Conservation (phyloP, 2,113 vertebrate genomes). For the Pachyramphus minor region DNA sequence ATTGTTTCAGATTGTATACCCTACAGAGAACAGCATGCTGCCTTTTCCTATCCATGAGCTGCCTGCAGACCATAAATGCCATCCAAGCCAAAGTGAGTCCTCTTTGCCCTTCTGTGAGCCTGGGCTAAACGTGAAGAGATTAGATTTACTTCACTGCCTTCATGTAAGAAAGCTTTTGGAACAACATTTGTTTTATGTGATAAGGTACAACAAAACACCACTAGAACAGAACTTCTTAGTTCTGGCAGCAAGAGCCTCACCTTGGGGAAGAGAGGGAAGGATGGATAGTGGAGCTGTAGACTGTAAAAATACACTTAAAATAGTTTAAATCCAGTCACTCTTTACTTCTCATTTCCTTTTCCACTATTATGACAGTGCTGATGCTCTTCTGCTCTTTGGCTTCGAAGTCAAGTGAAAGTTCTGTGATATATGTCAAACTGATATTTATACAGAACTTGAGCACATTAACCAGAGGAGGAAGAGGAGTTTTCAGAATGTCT, state of each 20-base stretch:
- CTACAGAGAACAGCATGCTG: not conserved
- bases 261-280: not conserved
- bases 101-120: conserved; percentile 1
- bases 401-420: not conserved
- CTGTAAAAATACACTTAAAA: not conserved
- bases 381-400: not conserved
- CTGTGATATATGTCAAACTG: not conserved
- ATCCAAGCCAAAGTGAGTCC: not conserved
- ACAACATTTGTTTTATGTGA: conserved; percentile 3
- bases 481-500: not conserved
- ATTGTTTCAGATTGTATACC: not conserved
- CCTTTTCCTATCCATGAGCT: not conserved
- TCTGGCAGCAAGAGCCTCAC: not conserved
- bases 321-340: not conserved
- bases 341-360: not conserved
- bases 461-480: not conserved
- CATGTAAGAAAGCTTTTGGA: not conserved
- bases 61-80: conserved; percentile 2
- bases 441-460: not conserved
- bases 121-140: not conserved
- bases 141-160: conserved; percentile 6
- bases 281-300: not conserved
- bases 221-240: not conserved
- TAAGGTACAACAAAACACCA: not conserved
- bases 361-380: not conserved